Conservation (phyloP, 2,113 vertebrate species). For the Ptilonorhynchus violaceus region DNA sequence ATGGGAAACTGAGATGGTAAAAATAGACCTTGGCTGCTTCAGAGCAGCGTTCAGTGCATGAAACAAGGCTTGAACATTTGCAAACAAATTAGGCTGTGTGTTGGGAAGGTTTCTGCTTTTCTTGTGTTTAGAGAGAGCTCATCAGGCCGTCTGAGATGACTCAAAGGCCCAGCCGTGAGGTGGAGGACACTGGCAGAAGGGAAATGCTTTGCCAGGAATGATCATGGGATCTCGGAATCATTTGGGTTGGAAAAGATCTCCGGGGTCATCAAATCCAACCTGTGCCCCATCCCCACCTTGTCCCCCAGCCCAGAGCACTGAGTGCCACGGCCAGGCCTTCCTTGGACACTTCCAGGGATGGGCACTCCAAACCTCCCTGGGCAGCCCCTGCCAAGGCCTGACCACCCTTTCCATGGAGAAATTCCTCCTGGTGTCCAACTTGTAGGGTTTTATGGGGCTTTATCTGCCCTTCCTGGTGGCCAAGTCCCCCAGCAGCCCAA, state of each 20-base stretch:
- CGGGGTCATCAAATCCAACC: accelerated
- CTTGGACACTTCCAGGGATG: not conserved
- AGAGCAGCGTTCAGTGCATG: not conserved
- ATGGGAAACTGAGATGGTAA: not conserved
- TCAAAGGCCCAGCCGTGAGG: not conserved
- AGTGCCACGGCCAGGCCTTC: not conserved
- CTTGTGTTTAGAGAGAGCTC: not conserved
- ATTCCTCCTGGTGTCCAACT: accelerated
- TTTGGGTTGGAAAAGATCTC: not conserved
- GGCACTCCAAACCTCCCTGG: not conserved
- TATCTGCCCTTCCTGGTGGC: not conserved
- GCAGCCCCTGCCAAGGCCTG: not conserved
- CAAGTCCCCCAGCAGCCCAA: not conserved
- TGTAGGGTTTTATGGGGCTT: not conserved
- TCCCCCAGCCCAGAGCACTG: not conserved
- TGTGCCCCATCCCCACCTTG: accelerated
- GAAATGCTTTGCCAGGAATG: not conserved
- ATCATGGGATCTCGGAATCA: not conserved
- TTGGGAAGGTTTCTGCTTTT: not conserved
- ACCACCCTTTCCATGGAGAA: accelerated
- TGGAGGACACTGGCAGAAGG: not conserved
- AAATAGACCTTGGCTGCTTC: slow-evolving; percentile 7
- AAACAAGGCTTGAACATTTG: not conserved
- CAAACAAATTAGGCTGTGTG: not conserved
- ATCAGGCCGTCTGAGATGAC: not conserved